Base-by-base conservation (phyloP, 1,140 invertebrate species). In the Schlechtendalia chinensis region DNA sequence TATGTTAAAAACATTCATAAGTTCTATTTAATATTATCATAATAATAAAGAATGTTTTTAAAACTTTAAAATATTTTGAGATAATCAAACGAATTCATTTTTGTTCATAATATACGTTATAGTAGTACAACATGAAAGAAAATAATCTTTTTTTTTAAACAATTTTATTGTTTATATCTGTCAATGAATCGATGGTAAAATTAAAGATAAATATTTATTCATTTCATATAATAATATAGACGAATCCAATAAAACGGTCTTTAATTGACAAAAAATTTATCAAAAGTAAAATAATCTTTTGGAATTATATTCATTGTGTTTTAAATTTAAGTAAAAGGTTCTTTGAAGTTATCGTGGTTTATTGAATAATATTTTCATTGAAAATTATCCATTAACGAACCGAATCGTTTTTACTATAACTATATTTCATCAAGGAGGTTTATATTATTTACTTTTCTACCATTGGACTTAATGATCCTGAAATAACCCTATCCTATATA, bases 251-350 rank as follows among this genome's bases (percentile, higher is more conserved):
- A 39, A 22, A 19, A n/a, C n/a, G 14, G n/a, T 45, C 32, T 45
- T 47, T 1, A 69, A 69, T 16, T 67, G 11, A 1, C 5, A 22
- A 65, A 45, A 45, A 67, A 45, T 65, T 39, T 4, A 39, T 39
- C 32, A 8, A 39, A 39, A 39, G 8, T 39, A 39, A 39, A 39
- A 39, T 4, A 3, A 39, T 39, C 32, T 39, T 39, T 39, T 39
- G 32, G n/a, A 6, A 11, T 11, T 0, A 45, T 45, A 12, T 22
- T 45, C 32, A 19, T 65, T 32, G 59, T 32, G 17, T n/a, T 4
- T 65, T 65, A n/a, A 67, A 67, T 67, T 67, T 45, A 67, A 22
- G 32, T 67, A 47, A 69, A 69, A 24, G 12, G n/a, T 24, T 47
- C 14, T 67, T 4, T 45, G n/a, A n/a, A 65, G 39, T 39, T 8